Evolutionary conservation across 2,888 invertebrate species (phyloP).

Genomic region (Hydrotaea cyrtoneurina): DNA sequence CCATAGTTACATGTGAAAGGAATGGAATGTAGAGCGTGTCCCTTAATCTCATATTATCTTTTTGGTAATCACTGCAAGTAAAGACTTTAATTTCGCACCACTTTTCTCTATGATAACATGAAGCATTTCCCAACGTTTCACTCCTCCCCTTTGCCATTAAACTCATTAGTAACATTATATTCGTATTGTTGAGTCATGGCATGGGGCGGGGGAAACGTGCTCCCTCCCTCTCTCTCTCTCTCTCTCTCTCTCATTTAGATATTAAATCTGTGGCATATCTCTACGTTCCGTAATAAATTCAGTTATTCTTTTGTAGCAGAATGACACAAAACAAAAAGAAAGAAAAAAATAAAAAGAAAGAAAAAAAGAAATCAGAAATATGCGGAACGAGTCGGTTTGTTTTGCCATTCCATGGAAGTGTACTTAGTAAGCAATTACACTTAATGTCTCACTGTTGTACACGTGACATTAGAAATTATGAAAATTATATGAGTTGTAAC

Average conservation of each 20-base stretch:
- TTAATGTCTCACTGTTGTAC: conserved; percentile 63
- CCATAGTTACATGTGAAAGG: too few species aligned
- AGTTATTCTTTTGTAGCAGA: conserved; percentile 5
- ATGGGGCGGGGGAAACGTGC: not conserved
- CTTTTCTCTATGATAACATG: not conserved
- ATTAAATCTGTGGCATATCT: conserved; percentile 18
- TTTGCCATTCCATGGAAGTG: not conserved
- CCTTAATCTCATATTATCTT: too few species aligned
- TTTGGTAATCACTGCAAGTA: too few species aligned
- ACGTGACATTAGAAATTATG: conserved; percentile 68
- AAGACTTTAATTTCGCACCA: not conserved
- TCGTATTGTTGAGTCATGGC: not conserved
- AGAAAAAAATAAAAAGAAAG: not conserved
- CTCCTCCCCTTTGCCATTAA: not conserved
- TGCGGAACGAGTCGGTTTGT: not conserved
- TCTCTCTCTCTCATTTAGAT: conserved; percentile 28
- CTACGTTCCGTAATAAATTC: conserved; percentile 9
- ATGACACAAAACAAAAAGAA: not conserved
- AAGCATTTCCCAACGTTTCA: not conserved
- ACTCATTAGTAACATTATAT: conserved; percentile 35
- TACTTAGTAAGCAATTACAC: conserved; percentile 62
- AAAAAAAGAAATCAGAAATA: too few species aligned
- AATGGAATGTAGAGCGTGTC: too few species aligned
- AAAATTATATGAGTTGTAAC: conserved; percentile 64
- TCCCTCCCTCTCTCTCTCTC: too few species aligned